Conservation (phyloP, 2,113 vertebrate genomes). For the Chaetodon auriga region DNA sequence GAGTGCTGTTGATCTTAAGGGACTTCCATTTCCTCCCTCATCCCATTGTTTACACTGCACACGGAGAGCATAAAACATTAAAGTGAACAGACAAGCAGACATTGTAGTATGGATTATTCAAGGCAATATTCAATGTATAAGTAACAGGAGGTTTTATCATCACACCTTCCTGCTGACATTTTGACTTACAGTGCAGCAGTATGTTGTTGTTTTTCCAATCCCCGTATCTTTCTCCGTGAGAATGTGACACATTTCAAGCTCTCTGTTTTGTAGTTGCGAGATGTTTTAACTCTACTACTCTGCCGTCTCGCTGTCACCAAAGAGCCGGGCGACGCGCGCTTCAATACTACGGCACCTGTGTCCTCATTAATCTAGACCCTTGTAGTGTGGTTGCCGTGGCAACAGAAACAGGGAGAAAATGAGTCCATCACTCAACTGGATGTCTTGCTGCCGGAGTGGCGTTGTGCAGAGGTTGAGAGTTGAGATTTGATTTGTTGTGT, state of each 20-base stretch:
- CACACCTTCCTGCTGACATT: neutral
- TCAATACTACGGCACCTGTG: constrained; percentile 54
- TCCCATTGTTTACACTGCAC: constrained; percentile 21
- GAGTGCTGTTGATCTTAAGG: constrained; percentile 4
- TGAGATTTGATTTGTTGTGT: constrained; percentile 18
- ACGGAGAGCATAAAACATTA: constrained; percentile 8
- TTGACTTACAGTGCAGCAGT: neutral
- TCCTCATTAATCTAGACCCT: constrained; percentile 56
- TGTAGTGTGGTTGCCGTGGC: constrained; percentile 62
- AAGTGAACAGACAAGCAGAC: constrained; percentile 15
- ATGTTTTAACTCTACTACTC: constrained; percentile 15
- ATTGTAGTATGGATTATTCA: constrained; percentile 1
- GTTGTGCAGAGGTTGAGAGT: constrained; percentile 26
- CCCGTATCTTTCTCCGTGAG: neutral
- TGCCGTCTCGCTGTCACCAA: constrained; percentile 8
- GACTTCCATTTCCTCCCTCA: constrained; percentile 42
- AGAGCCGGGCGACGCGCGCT: constrained; percentile 24
- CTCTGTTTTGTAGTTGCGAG: neutral
- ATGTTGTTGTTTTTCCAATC: neutral
- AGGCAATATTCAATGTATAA: constrained; percentile 10
- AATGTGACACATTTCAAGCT: neutral
- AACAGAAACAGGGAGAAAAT: constrained; percentile 55
- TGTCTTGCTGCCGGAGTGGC: constrained; percentile 20
- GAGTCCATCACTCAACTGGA: constrained; percentile 57
- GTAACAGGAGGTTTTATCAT: neutral